Evolutionary conservation across 2,888 invertebrate species (phyloP), one percentile per base, ranked within the genome.

Genomic region (Agriopis aurantiaria): DNA sequence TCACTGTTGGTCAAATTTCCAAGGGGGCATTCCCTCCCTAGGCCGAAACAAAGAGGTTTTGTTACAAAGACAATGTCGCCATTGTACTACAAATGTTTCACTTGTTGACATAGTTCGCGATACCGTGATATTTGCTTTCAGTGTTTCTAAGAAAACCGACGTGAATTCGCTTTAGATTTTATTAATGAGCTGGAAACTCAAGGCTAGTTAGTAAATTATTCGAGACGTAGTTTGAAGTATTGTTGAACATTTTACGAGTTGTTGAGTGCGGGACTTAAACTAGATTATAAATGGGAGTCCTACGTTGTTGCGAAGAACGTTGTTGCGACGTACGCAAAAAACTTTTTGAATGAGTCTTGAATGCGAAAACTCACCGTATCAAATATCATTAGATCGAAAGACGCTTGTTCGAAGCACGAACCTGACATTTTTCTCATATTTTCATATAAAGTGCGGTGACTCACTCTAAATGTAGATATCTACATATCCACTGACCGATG

Each of bases 41-140:
- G 68, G 67, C 49, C 45, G 63, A 49, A 60, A 70, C 65, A 70
- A 70, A 70, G 69, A 69, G 58, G 62, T 62, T 70, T 70, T 70
- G 69, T 69, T 65, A 40, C 65, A 63, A 69, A 70, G 66, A 66
- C 65, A 70, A 66, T 70, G 70, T 70, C 52, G 17, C 66, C 17
- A 66, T 70, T 70, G 70, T 70, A 70, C 52, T 48, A 66, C 70
- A 70, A 70, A 66, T 62, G 70, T 70, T 69, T 66, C 56, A 53
- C 62, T 70, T 62, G 70, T 70, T 70, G 70, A 70, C 70, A 70
- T 70, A 70, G 70, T 70, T 66, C 58, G 40, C 59, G 51, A 55
- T 61, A 69, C 60, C 60, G 56, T 51, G 51, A 62, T 69, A 69
- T 69, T 69, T 69, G 65, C 69, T 58, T 61, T 52, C 57, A 60